A percentile compares a stretch with the other conserved stretches of the same genome.
These are phyloP conservation scores for Ornithorhynchus anatinus DNA, from an alignment of 2,113 vertebrate species.

Conservation along the genomic window DNA sequence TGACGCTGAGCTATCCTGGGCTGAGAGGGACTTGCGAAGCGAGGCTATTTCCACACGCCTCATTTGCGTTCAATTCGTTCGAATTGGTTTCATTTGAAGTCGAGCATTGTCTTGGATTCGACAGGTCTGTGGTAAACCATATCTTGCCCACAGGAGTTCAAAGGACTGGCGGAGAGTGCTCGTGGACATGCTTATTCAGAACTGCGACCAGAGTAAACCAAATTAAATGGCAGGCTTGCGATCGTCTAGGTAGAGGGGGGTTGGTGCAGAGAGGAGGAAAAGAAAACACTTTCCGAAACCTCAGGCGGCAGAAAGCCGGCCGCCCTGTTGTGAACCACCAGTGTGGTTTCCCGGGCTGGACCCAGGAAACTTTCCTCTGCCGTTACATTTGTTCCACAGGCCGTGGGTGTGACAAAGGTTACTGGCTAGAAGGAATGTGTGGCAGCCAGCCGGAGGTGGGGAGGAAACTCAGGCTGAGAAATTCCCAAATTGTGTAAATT, in stretches of 20 bases:
- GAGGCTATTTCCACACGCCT: too few species aligned
- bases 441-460: neutral
- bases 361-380: neutral
- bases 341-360: neutral
- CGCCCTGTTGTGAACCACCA: neutral
- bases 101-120: neutral
- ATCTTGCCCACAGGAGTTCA: neutral
- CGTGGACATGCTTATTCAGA: neutral
- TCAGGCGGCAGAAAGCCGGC: neutral
- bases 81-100: neutral
- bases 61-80: neutral
- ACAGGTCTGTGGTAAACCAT: neutral
- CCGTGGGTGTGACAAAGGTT: neutral
- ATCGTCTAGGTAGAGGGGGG: neutral
- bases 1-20: too few species aligned
- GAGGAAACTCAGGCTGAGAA: neutral
- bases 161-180: neutral
- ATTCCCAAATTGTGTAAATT: neutral
- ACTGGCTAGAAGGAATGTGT: neutral
- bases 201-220: neutral
- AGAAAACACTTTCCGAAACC: neutral
- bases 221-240: neutral
- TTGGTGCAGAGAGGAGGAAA: neutral
- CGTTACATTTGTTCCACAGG: neutral
- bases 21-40: too few species aligned